phyloP scores from a whole-genome alignment of 1,140 invertebrate genomes.

The Oncopeltus fasciatus region DNA sequence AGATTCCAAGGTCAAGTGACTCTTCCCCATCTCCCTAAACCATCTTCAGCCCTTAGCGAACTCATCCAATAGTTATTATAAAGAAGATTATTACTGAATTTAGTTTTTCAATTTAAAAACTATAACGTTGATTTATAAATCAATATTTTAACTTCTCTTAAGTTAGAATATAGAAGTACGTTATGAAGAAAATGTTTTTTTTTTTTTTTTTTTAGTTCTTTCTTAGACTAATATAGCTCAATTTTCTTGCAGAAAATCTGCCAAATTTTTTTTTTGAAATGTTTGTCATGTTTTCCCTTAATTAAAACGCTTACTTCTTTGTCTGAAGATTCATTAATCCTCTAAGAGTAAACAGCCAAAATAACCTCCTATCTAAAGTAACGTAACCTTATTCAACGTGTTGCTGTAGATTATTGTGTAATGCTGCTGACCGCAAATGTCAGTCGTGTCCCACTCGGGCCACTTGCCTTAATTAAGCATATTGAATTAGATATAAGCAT shows the following conservation, averaged over 20 bases:
- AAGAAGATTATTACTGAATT: no score
- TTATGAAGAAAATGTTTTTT: no score
- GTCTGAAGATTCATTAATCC: not conserved
- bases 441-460: not conserved
- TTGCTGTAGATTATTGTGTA: not conserved
- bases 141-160: no score
- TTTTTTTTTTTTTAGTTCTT: no score
- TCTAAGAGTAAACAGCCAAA: not conserved
- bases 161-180: no score
- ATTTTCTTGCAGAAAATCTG: not conserved
- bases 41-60: no score
- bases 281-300: not conserved
- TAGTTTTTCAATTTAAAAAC: no score
- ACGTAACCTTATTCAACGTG: no score
- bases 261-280: not conserved
- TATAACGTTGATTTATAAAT: no score
- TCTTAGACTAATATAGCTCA: not conserved
- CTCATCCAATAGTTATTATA: no score
- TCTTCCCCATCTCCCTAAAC: no score
- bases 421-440: not conserved
- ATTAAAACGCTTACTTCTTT: not conserved
- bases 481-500: not conserved
- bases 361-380: not conserved
- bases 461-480: not conserved
- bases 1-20: no score